phyloP scores from a whole-genome alignment of 2,113 vertebrate species.

The Podarcis cretensis region DNA sequence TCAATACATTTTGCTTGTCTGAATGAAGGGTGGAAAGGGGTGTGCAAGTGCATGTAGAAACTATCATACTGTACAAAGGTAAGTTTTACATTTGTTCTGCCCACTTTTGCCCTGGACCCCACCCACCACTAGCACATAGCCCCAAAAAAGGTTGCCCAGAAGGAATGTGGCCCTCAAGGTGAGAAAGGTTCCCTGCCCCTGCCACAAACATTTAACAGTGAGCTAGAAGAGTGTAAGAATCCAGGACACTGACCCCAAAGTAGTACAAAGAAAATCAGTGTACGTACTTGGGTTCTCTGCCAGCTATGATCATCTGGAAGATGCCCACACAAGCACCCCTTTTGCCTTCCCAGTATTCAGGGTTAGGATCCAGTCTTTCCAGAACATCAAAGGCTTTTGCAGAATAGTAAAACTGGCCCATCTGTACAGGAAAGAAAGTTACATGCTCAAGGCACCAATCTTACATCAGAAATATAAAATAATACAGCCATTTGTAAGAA shows the following conservation, averaged over 20 bases:
- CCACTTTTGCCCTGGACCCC: no score
- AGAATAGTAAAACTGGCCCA: constrained; percentile 97
- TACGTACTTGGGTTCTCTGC: constrained; percentile 91
- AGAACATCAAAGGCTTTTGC: constrained; percentile 95
- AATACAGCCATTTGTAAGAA: neutral
- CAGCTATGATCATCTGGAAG: constrained; percentile 96
- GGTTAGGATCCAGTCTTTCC: constrained; percentile 91
- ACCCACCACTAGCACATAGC: no score
- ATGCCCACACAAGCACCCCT: constrained; percentile 95
- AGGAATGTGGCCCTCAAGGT: no score
- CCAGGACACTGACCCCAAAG: neutral
- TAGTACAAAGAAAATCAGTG: constrained; percentile 5
- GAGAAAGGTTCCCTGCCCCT: no score
- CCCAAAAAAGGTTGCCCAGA: no score
- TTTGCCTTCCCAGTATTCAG: constrained; percentile 97
- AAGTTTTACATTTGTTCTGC: no score
- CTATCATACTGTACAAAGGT: no score
- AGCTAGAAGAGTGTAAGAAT: neutral
- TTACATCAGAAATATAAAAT: neutral
- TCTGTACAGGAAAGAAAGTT: constrained; percentile 77
- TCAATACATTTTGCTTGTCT: no score
- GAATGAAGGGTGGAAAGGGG: no score
- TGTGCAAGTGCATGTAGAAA: no score
- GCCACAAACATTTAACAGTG: constrained; percentile 13
- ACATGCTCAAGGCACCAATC: neutral